These are phyloP conservation scores for Oncorhynchus kisutch DNA, from an alignment of 2,113 vertebrate species.

Conservation along the genomic window DNA sequence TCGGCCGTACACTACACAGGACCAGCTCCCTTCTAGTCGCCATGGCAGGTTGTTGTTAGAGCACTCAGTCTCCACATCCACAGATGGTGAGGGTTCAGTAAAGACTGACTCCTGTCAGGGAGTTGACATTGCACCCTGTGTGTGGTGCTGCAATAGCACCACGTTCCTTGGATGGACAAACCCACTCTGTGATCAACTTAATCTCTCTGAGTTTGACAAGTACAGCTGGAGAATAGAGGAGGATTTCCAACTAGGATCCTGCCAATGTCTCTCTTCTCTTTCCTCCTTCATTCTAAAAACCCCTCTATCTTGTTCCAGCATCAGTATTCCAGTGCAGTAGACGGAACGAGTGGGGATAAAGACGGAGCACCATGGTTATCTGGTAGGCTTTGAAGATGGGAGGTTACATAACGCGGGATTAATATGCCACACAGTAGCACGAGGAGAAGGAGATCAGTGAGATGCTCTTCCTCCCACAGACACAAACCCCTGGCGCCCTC, in stretches of 20 bases:
- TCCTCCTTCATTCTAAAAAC: neutral
- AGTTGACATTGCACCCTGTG: constrained; percentile 1
- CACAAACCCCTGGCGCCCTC: constrained; percentile 50
- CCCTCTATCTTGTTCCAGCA: neutral
- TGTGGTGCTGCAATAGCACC: neutral
- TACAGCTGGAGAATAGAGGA: neutral
- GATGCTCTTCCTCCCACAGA: constrained; percentile 68
- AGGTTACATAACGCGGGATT: constrained; percentile 68
- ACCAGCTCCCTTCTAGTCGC: neutral
- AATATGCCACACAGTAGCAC: constrained; percentile 67
- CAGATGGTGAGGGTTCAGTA: neutral
- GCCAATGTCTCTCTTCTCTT: neutral
- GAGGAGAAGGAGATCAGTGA: constrained; percentile 62
- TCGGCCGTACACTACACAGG: neutral
- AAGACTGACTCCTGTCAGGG: neutral
- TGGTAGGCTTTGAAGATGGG: constrained; percentile 47
- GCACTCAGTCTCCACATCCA: neutral
- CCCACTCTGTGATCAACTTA: neutral
- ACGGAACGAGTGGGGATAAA: neutral
- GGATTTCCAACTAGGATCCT: neutral
- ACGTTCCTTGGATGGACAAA: neutral
- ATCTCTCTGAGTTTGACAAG: constrained; percentile 13
- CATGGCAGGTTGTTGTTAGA: neutral
- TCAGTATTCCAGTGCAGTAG: constrained; percentile 46
- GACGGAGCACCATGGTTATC: constrained; percentile 31